These are phyloP conservation scores for Pseudococcus longispinus DNA, from an alignment of 2,888 invertebrate genomes.

Conservation along the genomic window DNA sequence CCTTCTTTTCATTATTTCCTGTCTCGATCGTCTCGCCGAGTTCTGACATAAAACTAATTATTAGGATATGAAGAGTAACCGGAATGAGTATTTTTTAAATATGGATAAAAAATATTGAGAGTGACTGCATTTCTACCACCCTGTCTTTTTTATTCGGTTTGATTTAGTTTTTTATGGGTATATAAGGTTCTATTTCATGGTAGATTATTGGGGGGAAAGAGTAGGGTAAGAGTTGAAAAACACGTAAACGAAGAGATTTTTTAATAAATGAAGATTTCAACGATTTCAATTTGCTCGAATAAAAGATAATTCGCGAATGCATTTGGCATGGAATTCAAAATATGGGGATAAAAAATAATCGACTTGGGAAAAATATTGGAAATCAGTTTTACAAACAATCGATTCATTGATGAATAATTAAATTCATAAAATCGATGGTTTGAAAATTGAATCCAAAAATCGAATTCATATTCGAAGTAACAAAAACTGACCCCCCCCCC, in stretches of 20 bases:
- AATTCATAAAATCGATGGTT: too few species aligned
- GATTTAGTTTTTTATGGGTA: neutral
- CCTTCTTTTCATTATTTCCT: neutral
- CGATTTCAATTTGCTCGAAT: neutral
- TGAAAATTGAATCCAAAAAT: too few species aligned
- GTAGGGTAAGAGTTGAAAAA: neutral
- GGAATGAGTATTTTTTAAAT: neutral
- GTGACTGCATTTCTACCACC: neutral
- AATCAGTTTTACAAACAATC: too few species aligned
- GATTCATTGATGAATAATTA: too few species aligned
- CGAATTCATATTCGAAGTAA: too few species aligned
- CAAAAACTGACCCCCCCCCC: too few species aligned
- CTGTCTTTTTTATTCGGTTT: neutral
- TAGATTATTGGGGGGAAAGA: neutral
- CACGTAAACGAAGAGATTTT: neutral
- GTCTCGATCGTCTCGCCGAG: neutral
- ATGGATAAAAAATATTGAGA: neutral
- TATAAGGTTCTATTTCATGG: neutral
- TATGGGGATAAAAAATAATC: too few species aligned
- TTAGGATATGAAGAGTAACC: constrained; percentile 8
- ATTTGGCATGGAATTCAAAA: too few species aligned
- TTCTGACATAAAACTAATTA: constrained; percentile 10
- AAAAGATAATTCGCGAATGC: too few species aligned
- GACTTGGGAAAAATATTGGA: too few species aligned
- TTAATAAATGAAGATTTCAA: neutral